phyloP scores from a whole-genome alignment of 2,888 invertebrate species.

The Diadegma fenestrale region DNA sequence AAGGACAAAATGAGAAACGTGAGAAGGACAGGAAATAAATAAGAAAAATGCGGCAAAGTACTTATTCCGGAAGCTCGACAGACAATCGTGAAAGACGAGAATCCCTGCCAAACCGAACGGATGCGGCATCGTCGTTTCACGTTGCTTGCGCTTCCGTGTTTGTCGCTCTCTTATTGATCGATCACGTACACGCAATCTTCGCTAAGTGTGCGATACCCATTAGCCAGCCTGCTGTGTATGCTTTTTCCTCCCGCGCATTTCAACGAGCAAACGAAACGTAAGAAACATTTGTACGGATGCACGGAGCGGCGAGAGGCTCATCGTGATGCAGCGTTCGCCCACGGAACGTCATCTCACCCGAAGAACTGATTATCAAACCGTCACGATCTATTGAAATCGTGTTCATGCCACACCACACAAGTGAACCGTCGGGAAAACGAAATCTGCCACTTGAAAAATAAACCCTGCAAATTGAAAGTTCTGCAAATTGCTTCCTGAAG shows the following conservation, averaged over 20 bases:
- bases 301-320: neutral
- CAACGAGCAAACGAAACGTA: constrained; percentile 19
- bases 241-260: constrained; percentile 60
- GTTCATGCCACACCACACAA: neutral
- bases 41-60: constrained; percentile 27
- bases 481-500: too few relatives aligned
- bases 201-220: constrained; percentile 68
- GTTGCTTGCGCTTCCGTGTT: constrained; percentile 50
- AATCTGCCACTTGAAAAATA: neutral
- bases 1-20: neutral
- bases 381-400: neutral
- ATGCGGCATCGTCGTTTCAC: constrained; percentile 15
- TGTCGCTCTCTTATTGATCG: constrained; percentile 72
- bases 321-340: constrained; percentile 28
- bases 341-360: constrained; percentile 17
- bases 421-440: neutral
- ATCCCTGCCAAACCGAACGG: constrained; percentile 34
- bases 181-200: constrained; percentile 61
- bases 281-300: constrained; percentile 7
- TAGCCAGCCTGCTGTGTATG: constrained; percentile 60
- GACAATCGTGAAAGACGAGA: constrained; percentile 38
- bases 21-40: neutral
- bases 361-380: neutral
- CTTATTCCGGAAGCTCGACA: constrained; percentile 24
- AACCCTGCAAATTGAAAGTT: too few relatives aligned